These are phyloP conservation scores for Catalaphyllia jardinei DNA, from an alignment of 64 coral and sea anemone genomes.

Conservation along the genomic window DNA sequence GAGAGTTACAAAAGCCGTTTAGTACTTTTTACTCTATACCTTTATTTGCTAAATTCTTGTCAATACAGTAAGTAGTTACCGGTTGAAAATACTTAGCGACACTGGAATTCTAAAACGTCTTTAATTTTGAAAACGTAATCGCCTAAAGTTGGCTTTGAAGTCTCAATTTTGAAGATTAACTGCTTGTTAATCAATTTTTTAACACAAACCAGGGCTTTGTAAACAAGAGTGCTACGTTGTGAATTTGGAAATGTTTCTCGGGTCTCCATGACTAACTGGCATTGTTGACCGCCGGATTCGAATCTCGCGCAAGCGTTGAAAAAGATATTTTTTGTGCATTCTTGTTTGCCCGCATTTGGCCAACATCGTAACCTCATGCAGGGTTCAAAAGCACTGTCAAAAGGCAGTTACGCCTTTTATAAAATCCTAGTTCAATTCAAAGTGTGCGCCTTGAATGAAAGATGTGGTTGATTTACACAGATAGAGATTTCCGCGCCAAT, in stretches of 20 bases:
- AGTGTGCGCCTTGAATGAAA: neutral
- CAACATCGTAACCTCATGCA: neutral
- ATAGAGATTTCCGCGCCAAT: neutral
- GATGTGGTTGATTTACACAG: neutral
- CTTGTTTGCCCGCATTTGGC: neutral
- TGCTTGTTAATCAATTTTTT: constrained; percentile 31
- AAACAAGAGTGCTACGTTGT: constrained; percentile 13
- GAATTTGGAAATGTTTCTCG: constrained; percentile 1
- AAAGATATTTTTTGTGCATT: neutral
- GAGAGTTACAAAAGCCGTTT: constrained; percentile 34
- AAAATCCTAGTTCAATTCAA: neutral
- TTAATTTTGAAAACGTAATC: constrained; percentile 37
- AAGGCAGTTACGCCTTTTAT: neutral
- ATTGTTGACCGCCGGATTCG: neutral
- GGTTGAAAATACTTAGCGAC: constrained; percentile 35
- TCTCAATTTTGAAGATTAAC: constrained; percentile 36
- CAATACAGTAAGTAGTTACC: neutral
- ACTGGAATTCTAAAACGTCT: constrained; percentile 43
- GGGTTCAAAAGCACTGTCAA: neutral
- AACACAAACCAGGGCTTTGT: constrained; percentile 13
- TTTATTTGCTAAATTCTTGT: constrained; percentile 24
- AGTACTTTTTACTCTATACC: constrained; percentile 17
- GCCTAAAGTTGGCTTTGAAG: constrained; percentile 26
- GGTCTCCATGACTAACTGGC: neutral
- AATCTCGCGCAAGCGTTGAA: neutral